A percentile compares a stretch with the other conserved stretches of the same genome.
These are phyloP conservation scores for Rhynchotus rufescens DNA, from an alignment of 2,797 vertebrate species.

Conservation along the genomic window DNA sequence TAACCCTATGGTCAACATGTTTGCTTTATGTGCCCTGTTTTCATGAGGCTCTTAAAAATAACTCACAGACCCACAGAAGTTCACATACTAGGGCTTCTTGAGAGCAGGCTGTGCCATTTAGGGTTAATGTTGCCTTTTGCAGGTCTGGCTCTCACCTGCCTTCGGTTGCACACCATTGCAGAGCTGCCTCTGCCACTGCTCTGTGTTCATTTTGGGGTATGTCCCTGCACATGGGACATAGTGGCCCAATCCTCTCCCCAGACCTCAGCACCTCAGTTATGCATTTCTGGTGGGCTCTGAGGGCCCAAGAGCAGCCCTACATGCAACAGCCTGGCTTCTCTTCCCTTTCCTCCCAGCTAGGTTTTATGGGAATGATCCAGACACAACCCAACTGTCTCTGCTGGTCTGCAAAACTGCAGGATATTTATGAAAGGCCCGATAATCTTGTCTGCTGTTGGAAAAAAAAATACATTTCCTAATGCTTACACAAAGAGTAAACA, in stretches of 20 bases:
- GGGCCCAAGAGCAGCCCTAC: slow-evolving; percentile 42
- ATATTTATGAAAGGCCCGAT: background rate
- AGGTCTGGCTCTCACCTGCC: background rate
- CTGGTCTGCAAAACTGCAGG: background rate
- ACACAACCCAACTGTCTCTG: background rate
- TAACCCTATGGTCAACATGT: background rate
- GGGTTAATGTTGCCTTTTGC: background rate
- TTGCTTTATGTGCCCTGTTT: slow-evolving; percentile 4
- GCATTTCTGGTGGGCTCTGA: background rate
- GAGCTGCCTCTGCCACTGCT: background rate
- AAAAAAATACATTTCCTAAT: background rate
- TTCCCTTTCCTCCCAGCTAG: background rate
- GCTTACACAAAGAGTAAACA: slow-evolving; percentile 21
- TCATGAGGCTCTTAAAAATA: background rate
- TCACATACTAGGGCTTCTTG: background rate
- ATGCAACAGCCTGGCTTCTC: background rate
- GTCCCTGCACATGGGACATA: background rate
- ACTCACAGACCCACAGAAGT: background rate
- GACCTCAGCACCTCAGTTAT: background rate
- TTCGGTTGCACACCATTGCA: background rate
- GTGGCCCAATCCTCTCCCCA: background rate
- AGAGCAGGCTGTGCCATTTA: background rate
- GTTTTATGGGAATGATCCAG: background rate
- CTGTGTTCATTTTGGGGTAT: background rate
- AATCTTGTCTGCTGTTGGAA: background rate